phyloP scores from a whole-genome alignment of 2,113 vertebrate genomes.

The Isichthys henryi region DNA sequence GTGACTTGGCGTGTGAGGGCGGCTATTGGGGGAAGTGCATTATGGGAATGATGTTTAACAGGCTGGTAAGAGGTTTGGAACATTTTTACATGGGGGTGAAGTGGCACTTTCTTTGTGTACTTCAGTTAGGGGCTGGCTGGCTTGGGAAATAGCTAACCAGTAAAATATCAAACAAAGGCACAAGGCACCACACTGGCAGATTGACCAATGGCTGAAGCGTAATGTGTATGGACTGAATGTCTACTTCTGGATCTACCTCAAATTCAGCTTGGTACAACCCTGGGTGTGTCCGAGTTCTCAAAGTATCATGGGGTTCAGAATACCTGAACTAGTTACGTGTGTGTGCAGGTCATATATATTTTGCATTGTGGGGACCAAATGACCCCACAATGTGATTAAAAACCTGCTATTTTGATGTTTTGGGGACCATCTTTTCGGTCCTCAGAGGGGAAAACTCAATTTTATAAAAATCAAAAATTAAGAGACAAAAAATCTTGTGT shows the following conservation, averaged over 20 bases:
- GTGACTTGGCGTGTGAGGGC: conserved; percentile 8
- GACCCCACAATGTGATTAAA: not conserved
- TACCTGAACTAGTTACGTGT: not conserved
- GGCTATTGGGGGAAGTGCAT: conserved; percentile 11
- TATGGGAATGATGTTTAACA: conserved; percentile 14
- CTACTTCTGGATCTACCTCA: not conserved
- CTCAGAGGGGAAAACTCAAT: not conserved
- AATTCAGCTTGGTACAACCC: not conserved
- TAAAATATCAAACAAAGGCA: not conserved
- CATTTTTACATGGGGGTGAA: not conserved
- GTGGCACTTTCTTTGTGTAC: not conserved
- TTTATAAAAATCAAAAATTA: no score
- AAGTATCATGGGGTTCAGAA: not conserved
- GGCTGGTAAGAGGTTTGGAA: not conserved
- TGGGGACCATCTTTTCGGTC: not conserved
- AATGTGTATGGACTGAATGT: not conserved
- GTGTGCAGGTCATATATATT: not conserved
- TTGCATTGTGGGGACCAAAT: not conserved
- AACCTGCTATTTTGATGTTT: not conserved
- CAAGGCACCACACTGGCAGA: not conserved
- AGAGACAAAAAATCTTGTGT: not conserved
- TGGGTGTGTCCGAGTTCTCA: not conserved
- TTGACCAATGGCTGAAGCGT: not conserved
- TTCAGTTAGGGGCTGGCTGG: not conserved
- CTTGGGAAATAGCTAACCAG: not conserved